Evolutionary conservation across 2,888 invertebrate genomes (phyloP).

Genomic region (Phania funesta): DNA sequence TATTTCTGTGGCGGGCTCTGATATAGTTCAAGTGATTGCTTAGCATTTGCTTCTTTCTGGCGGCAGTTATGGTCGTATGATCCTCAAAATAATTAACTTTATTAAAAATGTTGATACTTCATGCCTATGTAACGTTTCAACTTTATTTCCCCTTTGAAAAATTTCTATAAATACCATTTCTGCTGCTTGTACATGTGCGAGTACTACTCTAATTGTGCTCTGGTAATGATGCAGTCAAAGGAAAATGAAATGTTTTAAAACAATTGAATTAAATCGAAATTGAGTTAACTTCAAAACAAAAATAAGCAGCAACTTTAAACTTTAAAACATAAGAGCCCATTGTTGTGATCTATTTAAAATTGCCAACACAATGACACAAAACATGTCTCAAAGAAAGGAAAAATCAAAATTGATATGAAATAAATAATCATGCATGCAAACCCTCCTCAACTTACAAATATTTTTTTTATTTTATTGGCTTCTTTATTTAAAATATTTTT

Average conservation of each 20-base stretch:
- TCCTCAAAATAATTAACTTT: no score
- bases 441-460: constrained; percentile 26
- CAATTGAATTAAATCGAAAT: no score
- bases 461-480: constrained; percentile 17
- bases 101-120: no score
- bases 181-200: neutral
- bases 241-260: constrained; percentile 52
- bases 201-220: neutral
- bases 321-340: constrained; percentile 15
- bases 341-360: no score
- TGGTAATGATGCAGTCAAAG: constrained; percentile 41
- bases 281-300: constrained; percentile 25
- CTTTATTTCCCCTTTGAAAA: no score
- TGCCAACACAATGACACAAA: neutral
- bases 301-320: neutral
- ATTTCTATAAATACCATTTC: no score
- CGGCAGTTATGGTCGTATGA: no score
- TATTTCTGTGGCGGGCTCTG: no score
- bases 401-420: constrained; percentile 35
- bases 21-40: no score
- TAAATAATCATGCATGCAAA: constrained; percentile 14
- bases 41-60: no score
- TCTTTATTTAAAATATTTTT: constrained; percentile 8
- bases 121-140: no score
- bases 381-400: constrained; percentile 21